A percentile compares a stretch with the other conserved stretches of the same genome.
Evolutionary conservation across 2,797 vertebrate species (phyloP).

Genomic region (Chiroxiphia lanceolata): DNA sequence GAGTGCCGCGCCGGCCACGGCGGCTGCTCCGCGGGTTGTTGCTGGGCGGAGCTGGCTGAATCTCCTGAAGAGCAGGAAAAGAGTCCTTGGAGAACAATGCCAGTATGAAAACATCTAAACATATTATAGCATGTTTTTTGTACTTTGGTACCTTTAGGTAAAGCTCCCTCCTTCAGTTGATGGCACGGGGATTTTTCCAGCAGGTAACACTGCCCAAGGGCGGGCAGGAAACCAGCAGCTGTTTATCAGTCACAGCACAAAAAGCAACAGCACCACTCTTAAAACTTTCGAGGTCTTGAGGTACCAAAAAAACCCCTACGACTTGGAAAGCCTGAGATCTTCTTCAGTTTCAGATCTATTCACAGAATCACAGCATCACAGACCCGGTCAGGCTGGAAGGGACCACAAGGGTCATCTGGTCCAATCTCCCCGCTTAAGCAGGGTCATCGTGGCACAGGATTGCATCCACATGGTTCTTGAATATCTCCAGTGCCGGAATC

Average conservation of each 20-base stretch:
- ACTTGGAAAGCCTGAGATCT: not conserved
- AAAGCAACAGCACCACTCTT: not conserved
- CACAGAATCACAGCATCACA: not conserved
- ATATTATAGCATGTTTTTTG: fast-evolving
- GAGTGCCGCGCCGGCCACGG: not conserved
- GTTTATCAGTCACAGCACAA: not conserved
- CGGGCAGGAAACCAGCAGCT: fast-evolving
- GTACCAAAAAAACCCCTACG: fast-evolving
- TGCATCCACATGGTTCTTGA: too few species aligned
- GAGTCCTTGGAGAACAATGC: too few species aligned
- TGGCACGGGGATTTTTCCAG: not conserved
- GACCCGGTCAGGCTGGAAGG: not conserved
- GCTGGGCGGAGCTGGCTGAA: fast-evolving
- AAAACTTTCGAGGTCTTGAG: not conserved
- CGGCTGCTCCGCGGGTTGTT: not conserved
- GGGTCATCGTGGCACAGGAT: fast-evolving
- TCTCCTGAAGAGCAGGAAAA: fast-evolving
- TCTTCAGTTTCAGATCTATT: not conserved
- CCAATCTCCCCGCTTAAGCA: not conserved
- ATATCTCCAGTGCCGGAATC: not conserved
- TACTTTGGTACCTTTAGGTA: not conserved
- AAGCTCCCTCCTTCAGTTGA: not conserved
- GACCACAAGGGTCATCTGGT: not conserved
- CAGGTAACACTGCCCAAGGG: fast-evolving
- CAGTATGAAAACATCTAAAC: not conserved